Base-by-base conservation (phyloP, 2,113 vertebrate species). In the Chrysemys picta region DNA sequence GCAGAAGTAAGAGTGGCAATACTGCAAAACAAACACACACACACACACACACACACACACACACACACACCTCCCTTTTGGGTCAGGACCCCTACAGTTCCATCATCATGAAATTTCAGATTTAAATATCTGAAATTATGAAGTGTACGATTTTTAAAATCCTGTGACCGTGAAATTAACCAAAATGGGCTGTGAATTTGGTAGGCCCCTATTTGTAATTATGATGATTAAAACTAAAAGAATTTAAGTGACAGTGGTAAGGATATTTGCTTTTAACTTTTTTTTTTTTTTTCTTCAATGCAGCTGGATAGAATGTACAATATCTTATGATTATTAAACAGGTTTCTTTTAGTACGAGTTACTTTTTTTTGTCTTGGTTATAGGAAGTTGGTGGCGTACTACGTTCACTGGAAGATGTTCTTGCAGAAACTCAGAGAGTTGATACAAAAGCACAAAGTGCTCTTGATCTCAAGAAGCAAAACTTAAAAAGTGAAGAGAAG, bases 381-480 rank as follows among this genome's bases (percentile, higher is more conserved):
- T 84, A 99, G 99, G 98, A 99, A 97, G 97, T 98, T 94, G 98
- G 97, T 85, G 98, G 98, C 38, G 88, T 84, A 0, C 98, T 99
- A 53, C 97, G 78, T 82, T 96, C 98, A 25, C 96, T 99, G 82
- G 99, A 99, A 97, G 98, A 97, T 78, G 69, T 96, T 12, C 95
- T 99, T 84, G 97, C 99, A 86, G 99, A 99, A 65, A 96, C 98
- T 42, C 99, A 99, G 88, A 98, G 98, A 88, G 96, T 98, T 80
- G 97, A 99, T 69, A 97, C 99, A 75, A 99, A 99, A 98, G 98
- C 98, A 95, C 99, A 97, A 97, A 99, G 99, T 94, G 95, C 98
- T 2, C 97, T 99, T 85, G 99, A 99, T 95, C 96, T 99, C 75
- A 99, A 99, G 96, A 99, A 99, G 88, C 98, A 99, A 96, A 99